Evolutionary conservation across 2,797 vertebrate species (phyloP), one percentile per base, ranked within the genome.

Genomic region (Scarus forsteni): DNA sequence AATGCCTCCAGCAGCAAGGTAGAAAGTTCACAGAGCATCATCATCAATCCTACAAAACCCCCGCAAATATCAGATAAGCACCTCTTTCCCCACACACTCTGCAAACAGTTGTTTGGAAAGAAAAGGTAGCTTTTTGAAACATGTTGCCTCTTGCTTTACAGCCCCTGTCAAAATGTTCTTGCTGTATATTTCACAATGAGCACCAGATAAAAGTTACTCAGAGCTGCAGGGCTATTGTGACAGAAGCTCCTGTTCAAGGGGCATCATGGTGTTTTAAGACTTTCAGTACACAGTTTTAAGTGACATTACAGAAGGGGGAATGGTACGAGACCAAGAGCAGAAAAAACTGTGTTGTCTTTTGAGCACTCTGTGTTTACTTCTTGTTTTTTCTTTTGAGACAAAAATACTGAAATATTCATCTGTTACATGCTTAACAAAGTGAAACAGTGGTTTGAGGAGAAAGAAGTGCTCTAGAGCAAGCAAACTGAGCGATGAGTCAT

Each of bases 331-430:
- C 49, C 40, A 62, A 5, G 15, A 42, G 48, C 16, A 61, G 46
- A 6, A 63, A 35, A 49, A 40, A 50, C 4, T 50, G 35, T 40
- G 48, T 18, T 13, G 39, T 18, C 11, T 42, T 15, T 52, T 14
- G 16, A 19, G 38, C 19, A n/a, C 8, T 9, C 16, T 52, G 60
- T 53, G 16, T 13, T 63, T 52, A 43, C 19, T 52, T 34, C 14
- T 43, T 52, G 38, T 52, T 61, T 18, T 27, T 50, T 35, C 19
- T 43, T 34, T 18, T 36, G 49, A 63, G n/a, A 54, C 13, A 64
- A 54, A 48, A 46, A 10, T 16, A 38, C 43, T 55, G 16, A 65
- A 55, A 39, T 27, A 38, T 55, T 56, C 14, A 45, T 54, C 10
- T 18, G 27, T 34, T 51, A 45, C 42, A 53, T 18, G 7, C 19